Evolutionary conservation across 2,113 vertebrate species (phyloP).

Genomic region (Ptychochromis oligacanthus): DNA sequence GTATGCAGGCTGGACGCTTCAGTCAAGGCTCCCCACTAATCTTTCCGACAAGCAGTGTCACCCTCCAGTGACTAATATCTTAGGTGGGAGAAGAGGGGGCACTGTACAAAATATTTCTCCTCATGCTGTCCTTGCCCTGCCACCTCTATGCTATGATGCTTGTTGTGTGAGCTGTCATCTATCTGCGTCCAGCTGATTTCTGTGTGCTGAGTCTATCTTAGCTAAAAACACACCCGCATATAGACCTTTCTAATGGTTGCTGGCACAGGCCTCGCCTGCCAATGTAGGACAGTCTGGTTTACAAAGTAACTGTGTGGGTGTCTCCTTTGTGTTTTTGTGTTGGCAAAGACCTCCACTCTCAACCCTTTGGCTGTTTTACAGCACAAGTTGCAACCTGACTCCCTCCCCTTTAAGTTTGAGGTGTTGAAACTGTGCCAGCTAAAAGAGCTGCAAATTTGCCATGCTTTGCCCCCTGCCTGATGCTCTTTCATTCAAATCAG

Average conservation of each 20-base stretch:
- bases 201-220: background rate
- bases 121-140: constrained; percentile 49
- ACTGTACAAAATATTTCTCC: constrained; percentile 51
- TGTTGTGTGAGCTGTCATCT: constrained; percentile 29
- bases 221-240: background rate
- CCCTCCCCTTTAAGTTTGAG: constrained; percentile 44
- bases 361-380: constrained; percentile 45
- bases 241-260: constrained; percentile 36
- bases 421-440: constrained; percentile 59
- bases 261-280: constrained; percentile 13
- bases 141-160: constrained; percentile 32
- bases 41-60: constrained; percentile 69
- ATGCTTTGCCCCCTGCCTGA: constrained; percentile 38
- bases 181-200: background rate
- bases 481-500: constrained; percentile 50
- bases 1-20: constrained; percentile 61
- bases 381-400: constrained; percentile 42
- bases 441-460: constrained; percentile 44
- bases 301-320: constrained; percentile 51
- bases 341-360: constrained; percentile 50
- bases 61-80: constrained; percentile 65
- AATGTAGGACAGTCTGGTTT: constrained; percentile 35
- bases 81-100: constrained; percentile 43
- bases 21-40: constrained; percentile 71
- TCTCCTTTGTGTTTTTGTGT: constrained; percentile 58